phyloP scores from a whole-genome alignment of 2,797 vertebrate species.

The Cercopithecus petaurista region DNA sequence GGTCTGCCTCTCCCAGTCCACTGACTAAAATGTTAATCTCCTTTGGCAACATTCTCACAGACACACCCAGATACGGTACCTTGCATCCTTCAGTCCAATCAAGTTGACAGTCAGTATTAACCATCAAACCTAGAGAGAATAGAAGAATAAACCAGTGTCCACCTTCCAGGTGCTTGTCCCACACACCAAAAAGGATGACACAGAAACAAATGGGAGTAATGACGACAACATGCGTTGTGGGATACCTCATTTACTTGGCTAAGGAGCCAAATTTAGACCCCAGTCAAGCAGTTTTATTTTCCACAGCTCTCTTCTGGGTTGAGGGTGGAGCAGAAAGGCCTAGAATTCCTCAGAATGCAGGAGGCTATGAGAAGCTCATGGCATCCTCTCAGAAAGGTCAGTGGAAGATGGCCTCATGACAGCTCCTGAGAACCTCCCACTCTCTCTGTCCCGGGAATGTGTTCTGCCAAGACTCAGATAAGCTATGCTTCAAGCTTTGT shows the following conservation, averaged over 20 bases:
- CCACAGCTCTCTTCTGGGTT: not conserved
- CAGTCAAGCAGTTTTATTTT: not conserved
- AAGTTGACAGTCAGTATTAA: no score
- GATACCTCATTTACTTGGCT: no score
- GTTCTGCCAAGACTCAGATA: not conserved
- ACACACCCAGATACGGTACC: no score
- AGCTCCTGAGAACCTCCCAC: not conserved
- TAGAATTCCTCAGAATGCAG: not conserved
- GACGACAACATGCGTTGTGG: not conserved
- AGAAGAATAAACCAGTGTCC: not conserved
- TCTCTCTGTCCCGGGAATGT: not conserved
- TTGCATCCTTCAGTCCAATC: no score
- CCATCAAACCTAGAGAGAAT: no score
- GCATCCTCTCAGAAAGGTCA: not conserved
- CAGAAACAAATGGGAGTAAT: not conserved
- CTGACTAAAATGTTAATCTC: no score
- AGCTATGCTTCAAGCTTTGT: not conserved
- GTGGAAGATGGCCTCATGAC: not conserved
- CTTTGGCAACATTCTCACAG: no score
- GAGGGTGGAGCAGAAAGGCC: not conserved
- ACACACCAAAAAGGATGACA: not conserved
- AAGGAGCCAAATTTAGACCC: not conserved
- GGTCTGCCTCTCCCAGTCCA: no score
- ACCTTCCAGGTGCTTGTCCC: not conserved
- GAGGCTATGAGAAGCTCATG: not conserved